Base-by-base conservation (phyloP, 2,797 vertebrate genomes). In the Anomalospiza imberbis region DNA sequence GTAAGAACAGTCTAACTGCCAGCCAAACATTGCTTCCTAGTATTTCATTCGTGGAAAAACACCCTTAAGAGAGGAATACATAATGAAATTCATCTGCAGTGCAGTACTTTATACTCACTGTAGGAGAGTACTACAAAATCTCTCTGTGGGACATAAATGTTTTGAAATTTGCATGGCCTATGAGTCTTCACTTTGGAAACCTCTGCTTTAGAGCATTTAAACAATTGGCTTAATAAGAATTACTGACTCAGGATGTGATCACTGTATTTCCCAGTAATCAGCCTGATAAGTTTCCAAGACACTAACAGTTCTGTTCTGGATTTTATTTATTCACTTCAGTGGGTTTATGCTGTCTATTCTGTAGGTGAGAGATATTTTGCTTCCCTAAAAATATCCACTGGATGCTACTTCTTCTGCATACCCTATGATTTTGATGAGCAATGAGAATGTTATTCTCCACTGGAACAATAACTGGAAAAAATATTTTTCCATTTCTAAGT, bases 11-110 rank as follows among this genome's bases (percentile, higher is more conserved):
- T 31, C 53, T 26, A 58, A 79, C 32, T 62, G n/a, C 24, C 55
- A 91, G 88, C 62, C 63, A 25, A 86, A 53, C 14, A 72, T 73
- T 18, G 3, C 47, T 93, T 88, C 70, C 72, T 68, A 25, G 65
- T 65, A 81, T 75, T 78, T 84, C n/a, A 68, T 86, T 94, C 40
- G 86, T 31, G 60, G 55, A 76, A 81, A 93, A 95, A 34, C 7
- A 55, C 9, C 58, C 68, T 48, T 47, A 60, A 80, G 50, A 75
- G 78, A 20, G 63, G 26, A 85, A 63, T 68, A 58, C 51, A 44
- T 72, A 85, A 92, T 58, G 47, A 93, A 89, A 96, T 95, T 81
- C 73, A 94, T 73, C 90, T 91, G 80, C 94, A 96, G 70, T 90
- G 88, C 85, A 88, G 94, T 72, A 79, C 32, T 86, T 88, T 9